Evolutionary conservation across 2,113 vertebrate genomes (phyloP), one percentile per base, ranked within the genome.

Genomic region (Saguinus midas): DNA sequence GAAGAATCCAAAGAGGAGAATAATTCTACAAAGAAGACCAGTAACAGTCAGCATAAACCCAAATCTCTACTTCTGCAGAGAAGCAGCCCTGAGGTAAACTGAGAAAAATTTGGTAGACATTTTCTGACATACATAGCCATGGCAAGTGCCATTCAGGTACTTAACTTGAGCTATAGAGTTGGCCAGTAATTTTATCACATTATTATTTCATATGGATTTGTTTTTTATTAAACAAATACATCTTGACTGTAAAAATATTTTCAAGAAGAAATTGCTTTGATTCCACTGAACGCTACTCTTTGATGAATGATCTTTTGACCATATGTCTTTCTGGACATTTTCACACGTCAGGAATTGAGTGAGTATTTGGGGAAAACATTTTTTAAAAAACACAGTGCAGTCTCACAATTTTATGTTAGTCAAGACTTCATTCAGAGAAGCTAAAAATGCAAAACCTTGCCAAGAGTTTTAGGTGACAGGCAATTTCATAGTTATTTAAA

Each of bases 21-120:
- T 48, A 37, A 11, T 48, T 87, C 91, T 91, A 43, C 85, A 81
- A 95, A 97, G 68, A 80, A 85, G 16, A 82, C 76, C 11, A 94
- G 37, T 57, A 79, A 87, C 68, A 75, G 52, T 86, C 86, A 80
- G 45, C 68, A 79, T 43, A 55, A 73, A 40, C 13, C 57, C 35
- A 89, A 96, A 50, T 76, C 91, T 91, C 58, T 40, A 32, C 40
- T 92, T 87, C 79, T 45, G 0, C 86, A 89, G 7, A 57, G 6
- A 21, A 76, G n/a, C 25, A 96, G 32, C 93, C 84, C 89, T 93
- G 91, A 98, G 98, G 98, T 99, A 98, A 95, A 91, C 23, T 50
- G 76, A 95, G 18, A 37, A 75, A 80, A 96, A 91, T 9, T 40
- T 1, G 68, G 8, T 57, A 20, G 27, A 66, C 8, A 45, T 52